These are phyloP conservation scores for Alethe castanea DNA, from an alignment of 2,113 vertebrate species.

Conservation along the genomic window DNA sequence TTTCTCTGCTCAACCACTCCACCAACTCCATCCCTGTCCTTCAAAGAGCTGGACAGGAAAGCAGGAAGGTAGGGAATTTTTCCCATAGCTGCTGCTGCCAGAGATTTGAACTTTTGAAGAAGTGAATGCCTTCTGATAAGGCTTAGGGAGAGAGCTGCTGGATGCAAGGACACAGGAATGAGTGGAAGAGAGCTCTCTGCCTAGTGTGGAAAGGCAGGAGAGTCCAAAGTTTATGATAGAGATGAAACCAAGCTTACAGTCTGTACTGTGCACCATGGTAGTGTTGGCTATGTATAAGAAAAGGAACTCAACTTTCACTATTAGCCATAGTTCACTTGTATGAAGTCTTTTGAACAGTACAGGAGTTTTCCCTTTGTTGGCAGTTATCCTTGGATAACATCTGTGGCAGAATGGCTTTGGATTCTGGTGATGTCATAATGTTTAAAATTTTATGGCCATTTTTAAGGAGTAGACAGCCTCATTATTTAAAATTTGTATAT, in stretches of 20 bases:
- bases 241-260: neutral
- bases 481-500: neutral
- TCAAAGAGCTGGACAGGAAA: neutral
- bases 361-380: neutral
- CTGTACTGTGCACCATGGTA: neutral
- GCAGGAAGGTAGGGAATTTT: neutral
- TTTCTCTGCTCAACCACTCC: neutral
- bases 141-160: neutral
- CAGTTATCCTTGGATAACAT: neutral
- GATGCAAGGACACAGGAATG: neutral
- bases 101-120: neutral
- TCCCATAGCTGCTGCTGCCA: neutral
- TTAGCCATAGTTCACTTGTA: neutral
- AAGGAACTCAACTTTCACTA: neutral
- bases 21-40: neutral
- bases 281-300: neutral
- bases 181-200: neutral
- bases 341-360: neutral
- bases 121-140: neutral
- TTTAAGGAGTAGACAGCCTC: neutral
- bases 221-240: neutral
- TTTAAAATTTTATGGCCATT: neutral
- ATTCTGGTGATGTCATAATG: neutral
- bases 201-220: neutral
- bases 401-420: neutral